phyloP scores from a whole-genome alignment of 1,140 invertebrate species.

The Drosophila nigrodunni region DNA sequence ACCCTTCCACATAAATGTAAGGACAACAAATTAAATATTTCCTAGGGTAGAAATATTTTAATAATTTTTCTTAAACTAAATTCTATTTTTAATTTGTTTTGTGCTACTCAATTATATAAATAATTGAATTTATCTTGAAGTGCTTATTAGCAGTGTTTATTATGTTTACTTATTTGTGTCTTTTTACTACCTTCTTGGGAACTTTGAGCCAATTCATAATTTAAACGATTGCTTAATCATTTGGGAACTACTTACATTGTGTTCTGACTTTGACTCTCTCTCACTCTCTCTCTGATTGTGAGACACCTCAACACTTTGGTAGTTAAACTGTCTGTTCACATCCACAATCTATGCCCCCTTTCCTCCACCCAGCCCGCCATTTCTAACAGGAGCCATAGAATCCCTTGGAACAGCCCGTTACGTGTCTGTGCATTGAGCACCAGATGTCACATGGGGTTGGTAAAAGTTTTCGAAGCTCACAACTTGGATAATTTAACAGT shows the following conservation, averaged over 20 bases:
- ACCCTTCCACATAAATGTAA: too few species aligned
- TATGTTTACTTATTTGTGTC: conserved; percentile 10
- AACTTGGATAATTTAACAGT: conserved; percentile 76
- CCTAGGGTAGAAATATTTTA: too few species aligned
- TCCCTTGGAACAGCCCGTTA: conserved; percentile 37
- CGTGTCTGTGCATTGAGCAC: conserved; percentile 77
- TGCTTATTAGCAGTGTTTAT: neutral
- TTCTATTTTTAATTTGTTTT: too few species aligned
- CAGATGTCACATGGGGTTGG: conserved; percentile 67
- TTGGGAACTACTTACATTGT: conserved; percentile 60
- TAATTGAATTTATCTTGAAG: neutral
- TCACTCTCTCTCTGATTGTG: neutral
- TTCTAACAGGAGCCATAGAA: neutral
- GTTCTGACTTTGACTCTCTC: conserved; percentile 10
- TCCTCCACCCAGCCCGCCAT: neutral
- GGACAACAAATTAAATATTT: too few species aligned
- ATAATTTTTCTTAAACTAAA: too few species aligned
- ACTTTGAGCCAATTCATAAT: conserved; percentile 69
- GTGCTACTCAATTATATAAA: neutral
- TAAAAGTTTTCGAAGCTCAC: conserved; percentile 62
- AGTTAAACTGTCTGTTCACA: conserved; percentile 66
- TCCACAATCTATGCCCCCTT: conserved; percentile 3
- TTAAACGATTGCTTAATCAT: conserved; percentile 76
- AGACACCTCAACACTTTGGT: conserved; percentile 64
- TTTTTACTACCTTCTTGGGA: conserved; percentile 65